phyloP scores from a whole-genome alignment of 2,888 invertebrate species.

The Ophion ventricosus region DNA sequence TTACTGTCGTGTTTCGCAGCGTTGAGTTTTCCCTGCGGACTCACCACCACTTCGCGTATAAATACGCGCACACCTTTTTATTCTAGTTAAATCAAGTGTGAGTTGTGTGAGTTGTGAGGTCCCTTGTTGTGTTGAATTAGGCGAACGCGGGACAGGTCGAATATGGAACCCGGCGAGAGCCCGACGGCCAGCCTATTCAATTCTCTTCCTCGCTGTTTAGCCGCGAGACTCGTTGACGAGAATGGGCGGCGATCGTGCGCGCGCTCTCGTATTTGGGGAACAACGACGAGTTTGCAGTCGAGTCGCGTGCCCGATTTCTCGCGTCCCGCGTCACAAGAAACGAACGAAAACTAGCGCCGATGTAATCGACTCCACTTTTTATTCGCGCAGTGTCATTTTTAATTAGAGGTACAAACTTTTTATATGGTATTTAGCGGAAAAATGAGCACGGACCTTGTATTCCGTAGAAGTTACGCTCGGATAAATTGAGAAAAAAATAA shows the following conservation, averaged over 20 bases:
- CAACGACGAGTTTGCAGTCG: conserved; percentile 66
- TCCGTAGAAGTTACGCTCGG: neutral
- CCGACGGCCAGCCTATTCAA: conserved; percentile 11
- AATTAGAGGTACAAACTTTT: neutral
- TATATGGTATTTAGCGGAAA: neutral
- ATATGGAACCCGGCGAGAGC: conserved; percentile 55
- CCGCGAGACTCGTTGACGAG: conserved; percentile 36
- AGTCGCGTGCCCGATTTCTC: conserved; percentile 65
- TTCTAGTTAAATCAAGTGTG: conserved; percentile 52
- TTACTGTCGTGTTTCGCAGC: neutral
- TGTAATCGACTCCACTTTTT: conserved; percentile 42
- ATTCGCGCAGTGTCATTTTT: conserved; percentile 19
- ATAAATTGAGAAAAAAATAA: neutral
- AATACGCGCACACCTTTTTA: neutral
- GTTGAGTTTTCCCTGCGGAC: conserved; percentile 31
- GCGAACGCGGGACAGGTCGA: conserved; percentile 47
- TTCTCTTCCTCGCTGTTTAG: conserved; percentile 26
- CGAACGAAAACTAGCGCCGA: conserved; percentile 32
- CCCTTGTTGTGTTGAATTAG: conserved; percentile 4
- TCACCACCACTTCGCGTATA: neutral
- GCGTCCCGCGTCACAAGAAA: conserved; percentile 55
- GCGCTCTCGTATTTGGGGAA: conserved; percentile 68
- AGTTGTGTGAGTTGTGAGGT: conserved; percentile 5
- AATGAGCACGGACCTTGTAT: neutral
- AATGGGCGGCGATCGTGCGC: conserved; percentile 38